Conservation (phyloP, 2,797 vertebrate genomes). For the Melanotaenia trifasciata region DNA sequence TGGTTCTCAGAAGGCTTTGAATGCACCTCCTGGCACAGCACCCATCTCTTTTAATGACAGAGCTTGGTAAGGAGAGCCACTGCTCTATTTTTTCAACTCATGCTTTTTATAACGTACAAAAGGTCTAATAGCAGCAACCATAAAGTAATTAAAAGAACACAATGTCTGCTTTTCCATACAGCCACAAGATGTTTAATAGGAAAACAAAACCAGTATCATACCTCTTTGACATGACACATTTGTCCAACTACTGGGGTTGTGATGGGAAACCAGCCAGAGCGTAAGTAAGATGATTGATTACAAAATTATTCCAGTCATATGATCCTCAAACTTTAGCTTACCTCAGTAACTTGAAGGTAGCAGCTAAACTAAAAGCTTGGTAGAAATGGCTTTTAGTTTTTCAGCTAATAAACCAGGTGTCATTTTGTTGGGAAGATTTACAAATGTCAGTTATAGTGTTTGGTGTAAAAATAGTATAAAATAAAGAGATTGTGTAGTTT, state of each 20-base stretch:
- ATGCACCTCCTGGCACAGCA: constrained; percentile 90
- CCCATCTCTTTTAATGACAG: constrained; percentile 93
- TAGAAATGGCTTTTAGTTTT: background rate
- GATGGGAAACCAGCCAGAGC: constrained; percentile 81
- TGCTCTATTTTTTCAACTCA: background rate
- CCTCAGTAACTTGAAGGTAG: background rate
- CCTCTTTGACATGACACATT: constrained; percentile 88
- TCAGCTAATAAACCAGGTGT: background rate
- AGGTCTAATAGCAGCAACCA: background rate
- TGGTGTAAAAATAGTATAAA: background rate
- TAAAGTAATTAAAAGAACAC: background rate
- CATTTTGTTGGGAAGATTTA: background rate
- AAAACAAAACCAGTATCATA: constrained; percentile 91
- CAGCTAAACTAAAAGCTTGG: background rate
- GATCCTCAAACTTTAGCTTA: background rate
- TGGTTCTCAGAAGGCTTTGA: constrained; percentile 94
- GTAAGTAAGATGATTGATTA: constrained; percentile 66
- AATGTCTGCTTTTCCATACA: constrained; percentile 60
- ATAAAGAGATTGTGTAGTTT: background rate
- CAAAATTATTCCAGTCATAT: background rate
- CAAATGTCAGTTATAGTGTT: background rate
- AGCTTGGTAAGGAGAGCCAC: constrained; percentile 86
- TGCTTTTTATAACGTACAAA: background rate
- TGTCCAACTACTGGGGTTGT: constrained; percentile 94
- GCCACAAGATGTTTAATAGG: constrained; percentile 91